These are phyloP conservation scores for Tridacna crocea DNA, from an alignment of 2,888 invertebrate species.

Conservation along the genomic window DNA sequence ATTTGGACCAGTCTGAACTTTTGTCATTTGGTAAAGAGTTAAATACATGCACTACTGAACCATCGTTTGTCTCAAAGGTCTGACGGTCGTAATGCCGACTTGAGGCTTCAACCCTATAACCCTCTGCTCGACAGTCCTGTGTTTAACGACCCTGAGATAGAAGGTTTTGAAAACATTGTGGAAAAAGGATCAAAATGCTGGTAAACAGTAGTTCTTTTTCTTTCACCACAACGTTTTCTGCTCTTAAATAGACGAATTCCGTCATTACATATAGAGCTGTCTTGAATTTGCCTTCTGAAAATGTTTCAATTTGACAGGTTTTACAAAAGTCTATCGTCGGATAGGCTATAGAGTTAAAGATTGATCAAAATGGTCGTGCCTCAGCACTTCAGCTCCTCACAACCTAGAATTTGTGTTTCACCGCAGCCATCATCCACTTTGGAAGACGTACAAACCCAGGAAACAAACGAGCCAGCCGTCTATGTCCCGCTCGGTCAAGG, in stretches of 20 bases:
- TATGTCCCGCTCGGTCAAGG: slow-evolving; percentile 15
- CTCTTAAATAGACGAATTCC: too few relatives aligned
- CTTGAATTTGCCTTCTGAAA: too few relatives aligned
- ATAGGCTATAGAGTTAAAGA: not conserved
- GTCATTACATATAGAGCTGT: not conserved
- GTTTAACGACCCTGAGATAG: too few relatives aligned
- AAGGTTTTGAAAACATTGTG: not conserved
- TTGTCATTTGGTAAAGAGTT: too few relatives aligned
- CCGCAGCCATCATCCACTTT: slow-evolving; percentile 39
- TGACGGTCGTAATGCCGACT: too few relatives aligned
- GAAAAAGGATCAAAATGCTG: not conserved
- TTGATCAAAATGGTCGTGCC: not conserved
- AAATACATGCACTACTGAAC: too few relatives aligned
- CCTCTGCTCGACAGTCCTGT: too few relatives aligned
- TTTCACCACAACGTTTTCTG: not conserved
- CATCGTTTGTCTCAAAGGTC: too few relatives aligned
- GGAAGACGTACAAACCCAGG: slow-evolving; percentile 42
- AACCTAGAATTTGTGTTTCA: slow-evolving; percentile 43
- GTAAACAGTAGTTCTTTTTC: not conserved
- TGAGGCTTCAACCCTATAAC: not conserved
- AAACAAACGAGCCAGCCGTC: slow-evolving; percentile 22
- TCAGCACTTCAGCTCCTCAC: too few relatives aligned
- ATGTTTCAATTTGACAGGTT: too few relatives aligned
- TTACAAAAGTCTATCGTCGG: not conserved
- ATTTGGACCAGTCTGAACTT: too few relatives aligned